phyloP scores from a whole-genome alignment of 2,888 invertebrate genomes.

The Conops quadrifasciatus region DNA sequence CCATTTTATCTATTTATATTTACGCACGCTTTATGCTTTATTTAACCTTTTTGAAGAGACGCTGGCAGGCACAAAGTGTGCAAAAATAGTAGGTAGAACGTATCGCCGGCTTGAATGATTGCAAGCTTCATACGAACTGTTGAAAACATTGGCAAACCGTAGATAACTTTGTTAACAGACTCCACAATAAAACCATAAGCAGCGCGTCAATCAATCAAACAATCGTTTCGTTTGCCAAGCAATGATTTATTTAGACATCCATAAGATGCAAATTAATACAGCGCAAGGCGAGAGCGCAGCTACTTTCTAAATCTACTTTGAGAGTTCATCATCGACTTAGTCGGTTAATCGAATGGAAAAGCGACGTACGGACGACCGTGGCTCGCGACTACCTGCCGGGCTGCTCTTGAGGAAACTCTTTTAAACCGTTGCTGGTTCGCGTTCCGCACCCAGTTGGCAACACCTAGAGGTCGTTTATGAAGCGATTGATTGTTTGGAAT shows the following conservation, averaged over 20 bases:
- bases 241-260: constrained; percentile 46
- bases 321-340: background rate
- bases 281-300: constrained; percentile 19
- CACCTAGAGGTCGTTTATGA: constrained; percentile 52
- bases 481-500: constrained; percentile 49
- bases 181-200: constrained; percentile 55
- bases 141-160: background rate
- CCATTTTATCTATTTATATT: no score
- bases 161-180: constrained; percentile 38
- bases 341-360: background rate
- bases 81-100: background rate
- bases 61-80: background rate
- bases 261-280: constrained; percentile 57
- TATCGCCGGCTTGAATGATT: background rate
- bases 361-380: background rate
- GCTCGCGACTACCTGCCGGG: constrained; percentile 17
- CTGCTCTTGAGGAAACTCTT: constrained; percentile 38
- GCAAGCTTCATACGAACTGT: background rate
- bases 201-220: constrained; percentile 46
- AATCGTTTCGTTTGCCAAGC: constrained; percentile 39
- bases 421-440: constrained; percentile 46
- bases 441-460: background rate
- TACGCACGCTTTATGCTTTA: no score
- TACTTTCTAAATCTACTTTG: constrained; percentile 25
- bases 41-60: no score